A percentile compares a stretch with the other conserved stretches of the same genome.
phyloP scores from a whole-genome alignment of 2,888 invertebrate species.

The Drosophila greeni region DNA sequence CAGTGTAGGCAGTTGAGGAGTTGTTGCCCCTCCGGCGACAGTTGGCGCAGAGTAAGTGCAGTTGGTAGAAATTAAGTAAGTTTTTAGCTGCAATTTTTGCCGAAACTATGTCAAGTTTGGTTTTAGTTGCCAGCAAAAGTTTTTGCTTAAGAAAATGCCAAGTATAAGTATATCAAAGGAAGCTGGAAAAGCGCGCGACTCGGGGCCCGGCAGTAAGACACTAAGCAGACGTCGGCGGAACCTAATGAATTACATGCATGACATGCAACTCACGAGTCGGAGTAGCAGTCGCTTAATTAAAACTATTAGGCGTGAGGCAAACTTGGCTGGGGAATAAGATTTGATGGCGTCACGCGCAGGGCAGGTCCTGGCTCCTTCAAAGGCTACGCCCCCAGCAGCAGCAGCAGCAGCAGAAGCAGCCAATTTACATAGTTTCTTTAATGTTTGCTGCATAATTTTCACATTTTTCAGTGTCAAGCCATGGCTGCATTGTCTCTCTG shows the following conservation, averaged over 20 bases:
- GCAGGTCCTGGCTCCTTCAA: background rate
- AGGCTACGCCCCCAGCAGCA: slow-evolving; percentile 24
- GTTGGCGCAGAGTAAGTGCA: slow-evolving; percentile 68
- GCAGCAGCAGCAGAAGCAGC: slow-evolving; percentile 49
- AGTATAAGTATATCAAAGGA: slow-evolving; percentile 67
- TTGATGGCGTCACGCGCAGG: slow-evolving; percentile 35
- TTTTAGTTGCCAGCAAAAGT: slow-evolving; percentile 70
- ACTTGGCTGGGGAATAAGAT: slow-evolving; percentile 52
- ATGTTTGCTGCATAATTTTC: slow-evolving; percentile 77
- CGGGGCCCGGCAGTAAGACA: slow-evolving; percentile 12
- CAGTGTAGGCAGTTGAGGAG: background rate
- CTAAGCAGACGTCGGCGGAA: slow-evolving; percentile 43
- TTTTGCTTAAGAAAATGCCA: slow-evolving; percentile 69
- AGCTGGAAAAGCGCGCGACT: slow-evolving; percentile 20
- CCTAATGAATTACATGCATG: slow-evolving; percentile 73
- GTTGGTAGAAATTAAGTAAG: slow-evolving; percentile 73
- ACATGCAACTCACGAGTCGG: slow-evolving; percentile 60
- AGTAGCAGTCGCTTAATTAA: slow-evolving; percentile 65
- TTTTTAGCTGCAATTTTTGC: slow-evolving; percentile 74
- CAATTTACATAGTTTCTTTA: slow-evolving; percentile 72
- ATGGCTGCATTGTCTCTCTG: slow-evolving; percentile 55
- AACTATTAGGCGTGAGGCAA: slow-evolving; percentile 65
- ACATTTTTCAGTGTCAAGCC: slow-evolving; percentile 78
- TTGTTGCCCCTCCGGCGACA: slow-evolving; percentile 44
- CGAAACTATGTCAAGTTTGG: slow-evolving; percentile 73